These are phyloP conservation scores for Chamaea fasciata DNA, from an alignment of 2,113 vertebrate genomes.

Conservation along the genomic window DNA sequence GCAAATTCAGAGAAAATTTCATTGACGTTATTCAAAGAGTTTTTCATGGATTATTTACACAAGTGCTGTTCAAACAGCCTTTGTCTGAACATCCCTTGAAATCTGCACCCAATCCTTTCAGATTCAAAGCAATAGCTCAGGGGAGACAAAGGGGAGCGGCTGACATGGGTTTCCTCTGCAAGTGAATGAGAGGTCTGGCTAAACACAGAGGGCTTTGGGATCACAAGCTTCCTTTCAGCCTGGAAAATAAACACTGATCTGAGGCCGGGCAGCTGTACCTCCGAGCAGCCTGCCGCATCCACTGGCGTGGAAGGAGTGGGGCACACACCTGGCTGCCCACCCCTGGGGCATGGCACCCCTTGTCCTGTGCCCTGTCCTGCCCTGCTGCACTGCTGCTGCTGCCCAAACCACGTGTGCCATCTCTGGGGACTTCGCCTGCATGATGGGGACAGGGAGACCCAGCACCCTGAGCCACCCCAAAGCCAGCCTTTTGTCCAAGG, in stretches of 20 bases:
- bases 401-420: accelerated
- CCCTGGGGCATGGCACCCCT: accelerated
- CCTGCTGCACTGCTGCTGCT: neutral
- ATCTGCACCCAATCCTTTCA: constrained; percentile 58
- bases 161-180: constrained; percentile 42
- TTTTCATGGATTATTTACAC: constrained; percentile 47
- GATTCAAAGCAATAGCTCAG: constrained; percentile 36
- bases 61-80: constrained; percentile 49
- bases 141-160: constrained; percentile 33
- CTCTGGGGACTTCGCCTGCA: neutral
- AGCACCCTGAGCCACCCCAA: neutral
- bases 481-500: neutral
- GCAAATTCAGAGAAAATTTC: constrained; percentile 57
- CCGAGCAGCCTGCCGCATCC: neutral
- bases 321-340: neutral
- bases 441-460: accelerated
- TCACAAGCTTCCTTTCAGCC: constrained; percentile 46
- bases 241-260: constrained; percentile 48
- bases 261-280: constrained; percentile 26
- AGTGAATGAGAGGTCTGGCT: constrained; percentile 45
- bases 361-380: neutral
- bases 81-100: constrained; percentile 50
- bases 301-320: accelerated
- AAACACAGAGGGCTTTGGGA: constrained; percentile 50
- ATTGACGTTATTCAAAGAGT: constrained; percentile 45